Percentiles rank a stretch among this genome's conserved stretches.
These are phyloP conservation scores for Chaunax sp. DNA, from an alignment of 2,797 vertebrate genomes.

Conservation along the genomic window DNA sequence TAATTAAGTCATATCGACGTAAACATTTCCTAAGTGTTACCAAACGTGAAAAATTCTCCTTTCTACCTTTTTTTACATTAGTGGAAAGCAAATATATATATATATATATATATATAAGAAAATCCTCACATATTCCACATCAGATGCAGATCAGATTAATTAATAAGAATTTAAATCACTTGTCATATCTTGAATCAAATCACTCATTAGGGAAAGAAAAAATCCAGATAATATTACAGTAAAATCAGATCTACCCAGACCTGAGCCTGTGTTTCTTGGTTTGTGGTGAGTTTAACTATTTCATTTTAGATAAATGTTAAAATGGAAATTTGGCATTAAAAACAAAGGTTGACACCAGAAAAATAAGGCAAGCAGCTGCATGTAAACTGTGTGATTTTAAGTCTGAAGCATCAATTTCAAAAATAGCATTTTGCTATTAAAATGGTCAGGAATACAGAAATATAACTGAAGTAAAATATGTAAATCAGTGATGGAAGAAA, in stretches of 20 bases:
- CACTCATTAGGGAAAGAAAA: neutral
- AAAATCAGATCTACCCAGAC: neutral
- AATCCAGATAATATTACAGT: neutral
- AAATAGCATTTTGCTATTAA: no score
- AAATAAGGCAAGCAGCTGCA: constrained; percentile 12
- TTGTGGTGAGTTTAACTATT: no score
- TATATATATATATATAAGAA: no score
- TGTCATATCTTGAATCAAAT: neutral
- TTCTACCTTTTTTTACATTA: no score
- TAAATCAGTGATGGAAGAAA: neutral
- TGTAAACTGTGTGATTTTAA: neutral
- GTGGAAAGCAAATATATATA: no score
- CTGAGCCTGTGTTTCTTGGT: neutral
- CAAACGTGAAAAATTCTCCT: no score
- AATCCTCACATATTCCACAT: no score
- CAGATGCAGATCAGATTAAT: no score
- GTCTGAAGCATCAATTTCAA: no score
- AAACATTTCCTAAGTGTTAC: constrained; percentile 12
- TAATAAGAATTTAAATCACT: constrained; percentile 1
- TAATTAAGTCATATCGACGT: neutral
- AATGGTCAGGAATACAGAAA: no score
- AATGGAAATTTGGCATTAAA: constrained; percentile 7
- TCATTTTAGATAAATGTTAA: constrained; percentile 1
- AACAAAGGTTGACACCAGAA: constrained; percentile 5
- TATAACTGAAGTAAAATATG: no score